Evolutionary conservation across 2,113 vertebrate species (phyloP).

Genomic region (Aix galericulata): DNA sequence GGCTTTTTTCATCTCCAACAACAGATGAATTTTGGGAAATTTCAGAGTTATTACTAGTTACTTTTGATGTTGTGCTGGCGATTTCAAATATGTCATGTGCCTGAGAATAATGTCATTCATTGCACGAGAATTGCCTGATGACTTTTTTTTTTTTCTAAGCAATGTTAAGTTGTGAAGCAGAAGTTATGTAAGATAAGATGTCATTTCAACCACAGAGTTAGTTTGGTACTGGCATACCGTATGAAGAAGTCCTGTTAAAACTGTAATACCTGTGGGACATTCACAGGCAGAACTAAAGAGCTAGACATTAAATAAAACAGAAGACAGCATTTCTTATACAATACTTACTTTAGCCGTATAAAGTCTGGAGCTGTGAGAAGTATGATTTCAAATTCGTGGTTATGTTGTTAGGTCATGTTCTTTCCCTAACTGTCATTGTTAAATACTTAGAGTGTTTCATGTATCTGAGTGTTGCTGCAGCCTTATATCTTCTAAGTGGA

Average conservation of each 20-base stretch:
- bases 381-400: not conserved
- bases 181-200: not conserved
- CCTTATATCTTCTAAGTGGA: not conserved
- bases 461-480: not conserved
- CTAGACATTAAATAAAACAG: fast-evolving
- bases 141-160: not conserved
- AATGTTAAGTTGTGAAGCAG: not conserved
- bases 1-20: fast-evolving
- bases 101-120: not conserved
- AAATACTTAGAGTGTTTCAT: not conserved
- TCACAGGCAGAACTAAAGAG: not conserved
- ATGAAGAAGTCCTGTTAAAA: not conserved
- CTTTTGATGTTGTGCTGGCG: not conserved
- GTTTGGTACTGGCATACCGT: not conserved
- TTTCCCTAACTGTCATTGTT: not conserved
- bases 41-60: not conserved
- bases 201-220: not conserved
- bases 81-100: not conserved
- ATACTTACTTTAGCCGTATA: not conserved
- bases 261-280: not conserved
- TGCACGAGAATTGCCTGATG: not conserved
- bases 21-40: not conserved
- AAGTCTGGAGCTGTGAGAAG: not conserved
- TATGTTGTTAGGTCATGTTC: not conserved
- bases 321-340: not conserved